These are phyloP conservation scores for Archaeoteleia sp. DNA, from an alignment of 2,888 invertebrate genomes.

Conservation along the genomic window DNA sequence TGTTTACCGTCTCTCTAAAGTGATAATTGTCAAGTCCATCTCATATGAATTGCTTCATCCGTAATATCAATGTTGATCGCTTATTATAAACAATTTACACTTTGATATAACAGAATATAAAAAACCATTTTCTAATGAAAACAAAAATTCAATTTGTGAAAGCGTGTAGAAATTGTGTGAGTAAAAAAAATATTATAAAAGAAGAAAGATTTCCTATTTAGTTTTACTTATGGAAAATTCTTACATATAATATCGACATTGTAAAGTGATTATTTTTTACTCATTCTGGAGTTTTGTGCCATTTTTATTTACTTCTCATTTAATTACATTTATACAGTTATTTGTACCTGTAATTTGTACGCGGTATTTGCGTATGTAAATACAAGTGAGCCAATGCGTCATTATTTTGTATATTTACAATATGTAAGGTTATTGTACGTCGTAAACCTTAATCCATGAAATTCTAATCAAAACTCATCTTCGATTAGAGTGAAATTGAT, in stretches of 20 bases:
- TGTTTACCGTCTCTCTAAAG: conserved; percentile 31
- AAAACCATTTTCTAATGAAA: too few relatives aligned
- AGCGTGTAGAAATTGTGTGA: too few relatives aligned
- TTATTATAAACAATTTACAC: conserved; percentile 30
- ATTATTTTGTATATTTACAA: conserved; percentile 25
- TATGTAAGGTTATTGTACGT: conserved; percentile 11
- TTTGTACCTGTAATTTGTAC: too few relatives aligned
- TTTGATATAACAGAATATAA: conserved; percentile 1
- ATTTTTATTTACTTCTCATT: conserved; percentile 1
- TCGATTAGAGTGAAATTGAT: conserved; percentile 21
- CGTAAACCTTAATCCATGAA: conserved; percentile 37
- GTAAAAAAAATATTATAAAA: too few relatives aligned
- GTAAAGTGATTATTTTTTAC: too few relatives aligned
- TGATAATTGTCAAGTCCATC: conserved; percentile 29
- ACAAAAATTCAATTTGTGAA: too few relatives aligned
- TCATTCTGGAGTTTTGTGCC: too few relatives aligned
- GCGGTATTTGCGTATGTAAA: background rate
- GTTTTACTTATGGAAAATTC: too few relatives aligned
- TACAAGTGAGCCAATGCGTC: conserved; percentile 16
- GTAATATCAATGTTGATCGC: too few relatives aligned
- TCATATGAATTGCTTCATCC: too few relatives aligned
- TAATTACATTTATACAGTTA: background rate
- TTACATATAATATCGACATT: too few relatives aligned
- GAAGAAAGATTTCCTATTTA: too few relatives aligned
- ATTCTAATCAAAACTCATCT: conserved; percentile 20